Evolutionary conservation across 53 echinoderm and acorn worm genomes (phyloP).

Genomic region (Paracentrotus lividus): DNA sequence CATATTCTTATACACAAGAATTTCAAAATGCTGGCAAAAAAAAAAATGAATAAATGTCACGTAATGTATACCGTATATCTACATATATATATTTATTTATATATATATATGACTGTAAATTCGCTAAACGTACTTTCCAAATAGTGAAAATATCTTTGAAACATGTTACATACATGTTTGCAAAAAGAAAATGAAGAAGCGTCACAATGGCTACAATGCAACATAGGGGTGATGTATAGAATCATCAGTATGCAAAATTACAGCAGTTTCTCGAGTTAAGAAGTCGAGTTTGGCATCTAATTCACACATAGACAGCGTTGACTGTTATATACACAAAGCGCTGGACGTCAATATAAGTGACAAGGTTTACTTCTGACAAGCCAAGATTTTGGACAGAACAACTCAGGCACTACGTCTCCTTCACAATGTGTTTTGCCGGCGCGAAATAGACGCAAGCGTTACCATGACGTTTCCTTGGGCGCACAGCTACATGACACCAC

Average conservation of each 20-base stretch:
- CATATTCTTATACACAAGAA: constrained; percentile 21
- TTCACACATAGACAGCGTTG: constrained; percentile 27
- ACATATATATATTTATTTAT: constrained; percentile 41
- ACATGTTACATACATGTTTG: not conserved
- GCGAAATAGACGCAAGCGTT: constrained; percentile 12
- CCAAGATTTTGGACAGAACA: not conserved
- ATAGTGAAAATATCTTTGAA: not conserved
- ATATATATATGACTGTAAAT: constrained; percentile 33
- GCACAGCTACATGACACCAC: not conserved
- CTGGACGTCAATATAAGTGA: constrained; percentile 8
- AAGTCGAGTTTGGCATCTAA: constrained; percentile 59
- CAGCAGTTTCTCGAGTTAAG: not conserved
- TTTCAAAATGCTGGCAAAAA: constrained; percentile 44
- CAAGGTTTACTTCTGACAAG: constrained; percentile 3
- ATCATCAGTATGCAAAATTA: constrained; percentile 9
- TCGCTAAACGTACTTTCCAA: not conserved
- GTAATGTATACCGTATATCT: constrained; percentile 8
- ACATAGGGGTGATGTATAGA: not conserved
- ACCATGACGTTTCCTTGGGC: not conserved
- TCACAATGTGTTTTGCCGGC: constrained; percentile 11
- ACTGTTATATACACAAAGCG: constrained; percentile 42
- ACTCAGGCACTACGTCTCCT: constrained; percentile 52
- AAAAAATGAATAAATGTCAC: constrained; percentile 32
- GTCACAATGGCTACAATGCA: not conserved
- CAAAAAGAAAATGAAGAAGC: not conserved